A percentile compares a stretch with the other conserved stretches of the same genome.
Evolutionary conservation across 92 coral and sea anemone genomes (phyloP).

Genomic region (Umimayanthus chanpuru): DNA sequence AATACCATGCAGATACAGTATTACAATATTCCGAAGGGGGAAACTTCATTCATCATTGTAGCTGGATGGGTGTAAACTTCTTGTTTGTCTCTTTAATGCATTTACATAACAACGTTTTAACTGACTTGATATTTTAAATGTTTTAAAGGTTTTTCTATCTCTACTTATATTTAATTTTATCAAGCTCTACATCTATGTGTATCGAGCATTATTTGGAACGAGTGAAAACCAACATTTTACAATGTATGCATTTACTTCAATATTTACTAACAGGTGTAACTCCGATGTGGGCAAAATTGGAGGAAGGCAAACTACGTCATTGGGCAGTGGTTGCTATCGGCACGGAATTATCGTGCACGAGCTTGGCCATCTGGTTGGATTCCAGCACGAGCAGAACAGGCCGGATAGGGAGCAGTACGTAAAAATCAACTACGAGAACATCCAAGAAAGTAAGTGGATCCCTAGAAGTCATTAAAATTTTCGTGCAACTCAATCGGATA

Average conservation of each 20-base stretch:
- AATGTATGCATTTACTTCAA: not conserved
- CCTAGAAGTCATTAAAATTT: no score
- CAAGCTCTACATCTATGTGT: no score
- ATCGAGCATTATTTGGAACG: no score
- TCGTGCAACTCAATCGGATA: no score
- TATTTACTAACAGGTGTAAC: constrained; percentile 66
- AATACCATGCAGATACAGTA: no score
- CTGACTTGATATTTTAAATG: no score
- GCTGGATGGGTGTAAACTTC: not conserved
- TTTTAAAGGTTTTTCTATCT: no score
- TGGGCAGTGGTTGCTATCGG: constrained; percentile 91
- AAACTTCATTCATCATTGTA: not conserved
- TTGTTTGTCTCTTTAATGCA: not conserved
- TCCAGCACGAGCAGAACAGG: constrained; percentile 97
- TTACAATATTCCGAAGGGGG: not conserved
- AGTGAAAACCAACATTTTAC: no score
- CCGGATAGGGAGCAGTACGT: constrained; percentile 84
- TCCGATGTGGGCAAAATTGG: constrained; percentile 93
- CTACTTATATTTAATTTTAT: no score
- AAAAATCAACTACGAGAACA: constrained; percentile 1
- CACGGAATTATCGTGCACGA: constrained; percentile 95
- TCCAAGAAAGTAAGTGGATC: constrained; percentile 8
- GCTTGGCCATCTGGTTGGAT: constrained; percentile 89
- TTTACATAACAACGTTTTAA: no score
- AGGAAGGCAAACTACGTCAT: constrained; percentile 86